Conservation (phyloP, 1,140 invertebrate genomes). For the Ceratitis capitata region DNA sequence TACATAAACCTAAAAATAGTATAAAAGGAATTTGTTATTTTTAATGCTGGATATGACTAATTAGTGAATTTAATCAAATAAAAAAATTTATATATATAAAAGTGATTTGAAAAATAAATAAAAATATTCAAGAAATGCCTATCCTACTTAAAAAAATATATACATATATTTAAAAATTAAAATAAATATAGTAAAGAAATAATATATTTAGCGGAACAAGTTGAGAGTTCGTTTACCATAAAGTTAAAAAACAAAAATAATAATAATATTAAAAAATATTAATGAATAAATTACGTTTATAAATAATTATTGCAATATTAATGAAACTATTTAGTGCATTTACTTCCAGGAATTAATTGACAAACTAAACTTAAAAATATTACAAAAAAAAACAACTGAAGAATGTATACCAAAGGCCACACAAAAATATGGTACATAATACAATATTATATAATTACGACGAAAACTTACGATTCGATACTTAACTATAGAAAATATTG, state of each 20-base stretch:
- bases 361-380: slow-evolving; percentile 2
- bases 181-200: not conserved
- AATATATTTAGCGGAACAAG: slow-evolving; percentile 9
- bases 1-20: not conserved
- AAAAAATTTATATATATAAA: not conserved
- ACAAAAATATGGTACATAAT: not conserved
- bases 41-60: slow-evolving; percentile 29
- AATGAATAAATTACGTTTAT: slow-evolving; percentile 24
- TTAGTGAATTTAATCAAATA: slow-evolving; percentile 37
- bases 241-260: slow-evolving; percentile 39
- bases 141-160: not conserved
- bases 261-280: not conserved
- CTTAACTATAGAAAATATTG: not conserved
- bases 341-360: slow-evolving; percentile 43
- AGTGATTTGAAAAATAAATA: not conserved
- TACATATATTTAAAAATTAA: not conserved
- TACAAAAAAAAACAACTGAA: slow-evolving; percentile 29
- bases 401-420: slow-evolving; percentile 18
- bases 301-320: slow-evolving; percentile 10
- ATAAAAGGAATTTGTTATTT: slow-evolving; percentile 10
- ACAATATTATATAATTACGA: not conserved
- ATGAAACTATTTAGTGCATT: slow-evolving; percentile 41
- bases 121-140: not conserved
- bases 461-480: not conserved
- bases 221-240: slow-evolving; percentile 17